Base-by-base conservation (phyloP, 2,888 invertebrate species). In the Drosophila anomalata region DNA sequence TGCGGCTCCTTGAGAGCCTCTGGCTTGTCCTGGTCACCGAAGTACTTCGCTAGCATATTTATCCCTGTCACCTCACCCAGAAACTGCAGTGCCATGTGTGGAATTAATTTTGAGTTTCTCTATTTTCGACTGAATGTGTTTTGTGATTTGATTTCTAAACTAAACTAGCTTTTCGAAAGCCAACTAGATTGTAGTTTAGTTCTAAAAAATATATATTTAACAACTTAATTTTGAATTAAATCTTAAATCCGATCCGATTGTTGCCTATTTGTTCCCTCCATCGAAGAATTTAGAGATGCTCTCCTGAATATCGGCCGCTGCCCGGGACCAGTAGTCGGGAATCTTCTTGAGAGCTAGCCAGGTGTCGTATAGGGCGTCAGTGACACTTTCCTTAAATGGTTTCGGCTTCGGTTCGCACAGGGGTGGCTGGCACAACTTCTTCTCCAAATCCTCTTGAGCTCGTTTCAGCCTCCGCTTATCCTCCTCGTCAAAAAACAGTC, bases 251-350 rank as follows among this genome's bases (percentile, higher is more conserved):
- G 17, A 17, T 17, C 17, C 17, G 17, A 17, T 17, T 17, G 17
- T 14, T 11, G 59, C 65, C 65, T 73, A 76, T 75, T 79, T 46
- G 3, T 76, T 63, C 11, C 44, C 47, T 12, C 20, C 7, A 9
- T 36, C 31, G 11, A 81, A 66, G 24, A 62, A 46, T 11, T 54
- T 14, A 6, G 41, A 26, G 9, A 80, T 14, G 7, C 5, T 66
- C 0, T 66, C 24, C 5, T 46, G 17, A 3, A 73, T 14, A 0
- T 17, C 33, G 2, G 44, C 5, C 2, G 53, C 48, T 1, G 67
- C 41, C 0, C 48, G 51, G 3, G 17, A 11, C 77, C 86, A 86
- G 11, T 59, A 62, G 6, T 36, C 14, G 6, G 87, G 69, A 4
- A 77, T 55, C 8, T 44, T 54, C 11, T 50, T 24, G 0, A 84